Base-by-base conservation (phyloP, 92 coral and sea anemone species). In the Zoanthus sansibaricus region DNA sequence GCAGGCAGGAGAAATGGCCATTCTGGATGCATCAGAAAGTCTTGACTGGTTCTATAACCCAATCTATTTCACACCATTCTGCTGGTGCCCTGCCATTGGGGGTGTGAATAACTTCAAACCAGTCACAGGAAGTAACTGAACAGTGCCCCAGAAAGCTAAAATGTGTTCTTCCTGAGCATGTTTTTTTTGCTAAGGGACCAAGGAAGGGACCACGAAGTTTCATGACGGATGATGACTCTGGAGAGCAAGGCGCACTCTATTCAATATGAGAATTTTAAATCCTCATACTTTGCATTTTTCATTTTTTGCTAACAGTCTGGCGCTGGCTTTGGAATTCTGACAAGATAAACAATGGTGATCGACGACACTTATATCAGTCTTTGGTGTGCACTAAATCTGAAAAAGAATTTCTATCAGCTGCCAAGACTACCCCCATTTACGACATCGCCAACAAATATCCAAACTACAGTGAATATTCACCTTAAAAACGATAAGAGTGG, bases 291-390 rank as follows among this genome's bases (percentile, higher is more conserved):
- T 93, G 94, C 20, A 91, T 85, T 47, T 93, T 90, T 56, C 92
- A 93, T n/a, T 91, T 93, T 66, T 44, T 88, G 59, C 94, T 91
- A 62, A 92, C 92, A 51, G 61, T 72, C 67, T 88, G 95, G 93
- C 52, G 88, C 72, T 93, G 92, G 92, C 62, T 93, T 16, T 42
- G 87, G 75, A 84, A 93, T 71, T 31, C 88, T 67, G 86, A 90
- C 58, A 66, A 55, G 0, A 80, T 88, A 30, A 17, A 25, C 18
- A 88, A 88, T 14, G 90, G 77, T 70, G 90, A 93, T 21, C 76
- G 89, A 56, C 89, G 82, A 48, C 56, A 79, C 7, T 82, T 93
- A 0, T 76, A 88, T 71, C 89, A 93, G 61, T 77, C 82, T 71
- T 83, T 90, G 46, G 94, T 88, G 20, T 93, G 79, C 76, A 87